Conservation (phyloP, 2,888 invertebrate genomes). For the Caenorhabditis auriculariae region DNA sequence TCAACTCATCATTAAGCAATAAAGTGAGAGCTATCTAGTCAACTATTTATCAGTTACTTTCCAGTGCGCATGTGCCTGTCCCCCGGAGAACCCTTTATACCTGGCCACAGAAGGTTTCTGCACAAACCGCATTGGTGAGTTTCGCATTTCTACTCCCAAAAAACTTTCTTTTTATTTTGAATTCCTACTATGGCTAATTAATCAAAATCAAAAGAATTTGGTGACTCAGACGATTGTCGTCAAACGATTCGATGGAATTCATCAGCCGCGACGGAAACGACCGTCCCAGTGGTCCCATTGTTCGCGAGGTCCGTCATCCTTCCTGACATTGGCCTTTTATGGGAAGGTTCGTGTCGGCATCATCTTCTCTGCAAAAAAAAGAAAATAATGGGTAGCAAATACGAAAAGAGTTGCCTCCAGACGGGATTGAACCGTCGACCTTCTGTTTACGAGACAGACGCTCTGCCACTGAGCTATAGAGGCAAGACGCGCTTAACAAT, state of each 20-base stretch:
- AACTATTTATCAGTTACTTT: too few species aligned
- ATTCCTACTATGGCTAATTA: too few species aligned
- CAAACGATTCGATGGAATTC: conserved; percentile 13
- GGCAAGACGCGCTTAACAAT: too few species aligned
- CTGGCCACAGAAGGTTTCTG: conserved; percentile 39
- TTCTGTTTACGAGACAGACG: conserved; percentile 54
- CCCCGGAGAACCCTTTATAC: conserved; percentile 38
- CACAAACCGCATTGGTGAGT: conserved; percentile 28
- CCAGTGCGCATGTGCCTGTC: conserved; percentile 42
- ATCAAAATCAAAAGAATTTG: too few species aligned
- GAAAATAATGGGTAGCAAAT: too few species aligned
- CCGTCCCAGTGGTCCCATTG: conserved; percentile 11
- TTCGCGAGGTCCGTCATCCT: conserved; percentile 11
- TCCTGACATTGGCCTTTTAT: conserved; percentile 9
- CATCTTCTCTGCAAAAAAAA: too few species aligned
- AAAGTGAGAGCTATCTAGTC: neutral
- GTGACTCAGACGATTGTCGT: conserved; percentile 9
- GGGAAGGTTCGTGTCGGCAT: neutral
- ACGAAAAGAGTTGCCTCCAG: conserved; percentile 29
- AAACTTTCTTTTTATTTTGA: neutral
- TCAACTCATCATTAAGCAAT: neutral
- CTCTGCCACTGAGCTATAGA: conserved; percentile 51
- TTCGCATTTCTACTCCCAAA: neutral
- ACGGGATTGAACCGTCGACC: conserved; percentile 46
- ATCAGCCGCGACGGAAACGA: neutral